Evolutionary conservation across 2,113 vertebrate species (phyloP).

Genomic region (Gambusia holbrooki): DNA sequence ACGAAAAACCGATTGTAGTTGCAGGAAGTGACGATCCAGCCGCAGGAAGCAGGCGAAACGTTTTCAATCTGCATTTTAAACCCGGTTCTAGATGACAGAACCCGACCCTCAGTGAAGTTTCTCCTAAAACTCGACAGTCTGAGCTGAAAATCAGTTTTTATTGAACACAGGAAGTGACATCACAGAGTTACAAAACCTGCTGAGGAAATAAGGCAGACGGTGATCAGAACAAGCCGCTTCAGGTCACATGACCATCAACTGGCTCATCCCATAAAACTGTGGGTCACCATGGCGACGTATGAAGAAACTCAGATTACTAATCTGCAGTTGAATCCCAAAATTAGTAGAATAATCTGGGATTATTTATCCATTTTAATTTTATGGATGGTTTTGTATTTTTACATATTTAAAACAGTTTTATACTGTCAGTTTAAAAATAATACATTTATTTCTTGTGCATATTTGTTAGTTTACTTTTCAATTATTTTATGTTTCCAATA

Average conservation of each 20-base stretch:
- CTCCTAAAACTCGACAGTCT: background rate
- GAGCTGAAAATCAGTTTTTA: background rate
- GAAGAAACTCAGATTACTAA: background rate
- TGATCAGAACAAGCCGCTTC: background rate
- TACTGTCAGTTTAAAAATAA: no score
- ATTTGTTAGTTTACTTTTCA: no score
- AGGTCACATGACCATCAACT: background rate
- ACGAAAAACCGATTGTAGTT: no score
- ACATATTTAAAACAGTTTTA: background rate
- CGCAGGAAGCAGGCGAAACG: no score
- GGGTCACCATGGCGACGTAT: no score
- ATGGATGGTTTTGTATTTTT: background rate
- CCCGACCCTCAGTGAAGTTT: background rate
- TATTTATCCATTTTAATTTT: background rate
- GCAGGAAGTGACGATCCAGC: background rate
- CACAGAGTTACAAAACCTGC: background rate
- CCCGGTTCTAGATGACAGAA: background rate
- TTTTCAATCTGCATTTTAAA: no score
- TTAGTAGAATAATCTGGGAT: background rate
- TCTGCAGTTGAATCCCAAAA: background rate
- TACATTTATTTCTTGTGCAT: no score
- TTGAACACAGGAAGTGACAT: background rate
- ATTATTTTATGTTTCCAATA: no score
- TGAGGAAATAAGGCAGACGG: conserved; percentile 16
- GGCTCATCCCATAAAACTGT: no score